Evolutionary conservation across 2,113 vertebrate genomes (phyloP).

Genomic region (Paramormyrops kingsleyae): DNA sequence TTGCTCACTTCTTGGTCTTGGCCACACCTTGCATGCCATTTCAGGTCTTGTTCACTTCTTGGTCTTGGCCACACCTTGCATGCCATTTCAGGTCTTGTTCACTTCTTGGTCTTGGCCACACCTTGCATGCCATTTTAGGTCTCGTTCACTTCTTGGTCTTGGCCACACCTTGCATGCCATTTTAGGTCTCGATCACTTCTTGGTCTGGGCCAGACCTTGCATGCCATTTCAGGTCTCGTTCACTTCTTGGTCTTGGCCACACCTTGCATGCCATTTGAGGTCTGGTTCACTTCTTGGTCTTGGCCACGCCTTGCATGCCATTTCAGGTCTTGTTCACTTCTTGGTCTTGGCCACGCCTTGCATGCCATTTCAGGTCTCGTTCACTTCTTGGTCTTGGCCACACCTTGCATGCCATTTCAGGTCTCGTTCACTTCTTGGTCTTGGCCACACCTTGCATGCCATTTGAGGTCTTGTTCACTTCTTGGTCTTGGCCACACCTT

Average conservation of each 20-base stretch:
- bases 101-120: too few species aligned
- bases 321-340: not conserved
- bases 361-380: not conserved
- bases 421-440: not conserved
- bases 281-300: not conserved
- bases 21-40: not conserved
- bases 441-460: not conserved
- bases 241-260: not conserved
- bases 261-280: too few species aligned
- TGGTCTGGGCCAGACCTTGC: not conserved
- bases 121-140: too few species aligned
- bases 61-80: not conserved
- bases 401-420: not conserved
- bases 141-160: not conserved
- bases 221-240: not conserved
- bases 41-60: not conserved
- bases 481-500: too few species aligned
- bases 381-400: not conserved
- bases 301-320: not conserved
- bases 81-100: not conserved
- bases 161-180: not conserved
- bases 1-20: not conserved
- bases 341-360: not conserved
- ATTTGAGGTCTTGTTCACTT: not conserved
- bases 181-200: too few species aligned